These are phyloP conservation scores for Trichonephila clavata DNA, from an alignment of 1,140 invertebrate species.

Conservation along the genomic window DNA sequence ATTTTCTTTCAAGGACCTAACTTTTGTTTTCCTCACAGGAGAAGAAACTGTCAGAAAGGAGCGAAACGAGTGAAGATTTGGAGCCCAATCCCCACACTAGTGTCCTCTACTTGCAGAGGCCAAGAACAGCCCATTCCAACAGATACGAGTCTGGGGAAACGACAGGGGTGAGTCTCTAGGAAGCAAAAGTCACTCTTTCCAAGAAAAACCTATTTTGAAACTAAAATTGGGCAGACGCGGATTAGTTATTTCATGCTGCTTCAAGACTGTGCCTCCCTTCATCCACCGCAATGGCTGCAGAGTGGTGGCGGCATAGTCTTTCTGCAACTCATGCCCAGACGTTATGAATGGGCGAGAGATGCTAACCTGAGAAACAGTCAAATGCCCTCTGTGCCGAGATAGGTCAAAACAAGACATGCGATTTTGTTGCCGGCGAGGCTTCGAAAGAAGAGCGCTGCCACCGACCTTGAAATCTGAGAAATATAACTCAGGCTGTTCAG, in stretches of 20 bases:
- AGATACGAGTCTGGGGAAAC: constrained; percentile 72
- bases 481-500: too few relatives aligned
- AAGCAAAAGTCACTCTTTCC: background rate
- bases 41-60: constrained; percentile 48
- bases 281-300: too few relatives aligned
- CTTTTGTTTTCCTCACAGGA: constrained; percentile 12
- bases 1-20: background rate
- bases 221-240: background rate
- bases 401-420: too few relatives aligned
- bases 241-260: background rate
- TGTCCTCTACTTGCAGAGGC: constrained; percentile 39
- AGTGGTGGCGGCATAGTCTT: too few relatives aligned
- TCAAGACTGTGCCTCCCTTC: too few relatives aligned
- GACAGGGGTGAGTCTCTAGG: constrained; percentile 38
- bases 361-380: too few relatives aligned
- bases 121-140: constrained; percentile 53
- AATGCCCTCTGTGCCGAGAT: too few relatives aligned
- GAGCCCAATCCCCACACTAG: background rate
- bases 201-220: background rate
- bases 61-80: constrained; percentile 34
- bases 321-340: too few relatives aligned
- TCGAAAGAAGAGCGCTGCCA: too few relatives aligned
- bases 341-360: too few relatives aligned
- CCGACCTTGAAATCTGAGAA: too few relatives aligned
- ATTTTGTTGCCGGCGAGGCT: too few relatives aligned